These are phyloP conservation scores for Incurvaria masculella DNA, from an alignment of 2,888 invertebrate species.

Conservation along the genomic window DNA sequence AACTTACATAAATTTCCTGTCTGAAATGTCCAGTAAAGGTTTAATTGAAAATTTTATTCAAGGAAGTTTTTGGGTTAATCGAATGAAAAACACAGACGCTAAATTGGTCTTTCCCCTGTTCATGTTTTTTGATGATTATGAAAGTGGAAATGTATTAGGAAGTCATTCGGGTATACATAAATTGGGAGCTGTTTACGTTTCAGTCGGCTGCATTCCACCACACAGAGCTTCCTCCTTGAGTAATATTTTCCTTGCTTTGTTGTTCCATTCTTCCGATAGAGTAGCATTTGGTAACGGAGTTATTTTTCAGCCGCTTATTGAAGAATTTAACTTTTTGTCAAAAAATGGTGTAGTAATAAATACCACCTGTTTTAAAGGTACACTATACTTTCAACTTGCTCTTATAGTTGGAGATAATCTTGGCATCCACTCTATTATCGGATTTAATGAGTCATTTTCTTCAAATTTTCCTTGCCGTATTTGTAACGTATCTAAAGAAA, in stretches of 20 bases:
- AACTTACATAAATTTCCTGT: neutral
- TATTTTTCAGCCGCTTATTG: neutral
- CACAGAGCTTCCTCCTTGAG: slow-evolving; percentile 12
- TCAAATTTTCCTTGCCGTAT: neutral
- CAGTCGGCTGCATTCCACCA: slow-evolving; percentile 14
- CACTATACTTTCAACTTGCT: neutral
- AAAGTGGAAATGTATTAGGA: slow-evolving; percentile 13
- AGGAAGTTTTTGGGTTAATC: neutral
- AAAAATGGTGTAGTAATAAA: neutral
- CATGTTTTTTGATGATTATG: slow-evolving; percentile 15
- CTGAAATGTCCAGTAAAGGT: no score
- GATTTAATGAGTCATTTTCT: neutral
- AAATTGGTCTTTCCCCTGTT: slow-evolving; percentile 9
- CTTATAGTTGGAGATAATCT: neutral
- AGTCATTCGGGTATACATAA: slow-evolving; percentile 13
- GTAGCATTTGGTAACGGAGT: neutral
- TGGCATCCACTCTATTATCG: neutral
- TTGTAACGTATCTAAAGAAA: neutral
- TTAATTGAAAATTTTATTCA: neutral
- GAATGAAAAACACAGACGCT: neutral
- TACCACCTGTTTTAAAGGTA: neutral
- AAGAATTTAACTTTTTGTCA: neutral
- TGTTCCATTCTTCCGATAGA: neutral
- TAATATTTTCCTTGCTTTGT: slow-evolving; percentile 9
- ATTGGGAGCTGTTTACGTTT: slow-evolving; percentile 14